Conservation (phyloP, 2,797 vertebrate genomes). For the Anguilla anguilla region DNA sequence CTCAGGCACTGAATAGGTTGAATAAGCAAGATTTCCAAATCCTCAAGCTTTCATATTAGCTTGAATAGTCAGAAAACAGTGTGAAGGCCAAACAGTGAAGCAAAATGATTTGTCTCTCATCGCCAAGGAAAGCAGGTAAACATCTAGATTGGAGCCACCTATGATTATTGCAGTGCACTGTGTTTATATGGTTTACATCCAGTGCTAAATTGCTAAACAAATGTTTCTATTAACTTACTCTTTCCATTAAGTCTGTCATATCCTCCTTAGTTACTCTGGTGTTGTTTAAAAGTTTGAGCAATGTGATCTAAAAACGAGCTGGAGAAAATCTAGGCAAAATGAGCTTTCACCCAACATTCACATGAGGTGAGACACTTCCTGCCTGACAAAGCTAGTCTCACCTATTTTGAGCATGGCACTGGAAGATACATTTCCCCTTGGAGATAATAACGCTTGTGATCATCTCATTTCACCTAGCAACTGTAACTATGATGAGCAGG, state of each 20-base stretch:
- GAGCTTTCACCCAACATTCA: background rate
- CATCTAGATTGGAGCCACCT: background rate
- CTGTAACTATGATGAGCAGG: background rate
- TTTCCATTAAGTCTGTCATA: background rate
- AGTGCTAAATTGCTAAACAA: background rate
- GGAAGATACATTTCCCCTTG: background rate
- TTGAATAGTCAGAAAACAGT: background rate
- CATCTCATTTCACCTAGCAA: slow-evolving; percentile 8
- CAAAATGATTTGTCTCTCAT: background rate
- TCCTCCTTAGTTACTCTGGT: background rate
- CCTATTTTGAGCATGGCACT: background rate
- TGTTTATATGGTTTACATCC: background rate
- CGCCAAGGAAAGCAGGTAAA: background rate
- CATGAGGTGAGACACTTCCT: background rate
- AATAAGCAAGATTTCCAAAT: background rate
- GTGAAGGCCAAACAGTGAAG: background rate
- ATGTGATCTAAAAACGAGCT: background rate
- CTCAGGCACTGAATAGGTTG: background rate
- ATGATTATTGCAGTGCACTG: background rate
- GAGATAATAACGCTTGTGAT: background rate
- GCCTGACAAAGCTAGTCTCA: background rate
- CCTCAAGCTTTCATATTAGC: background rate
- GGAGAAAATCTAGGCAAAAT: slow-evolving; percentile 9
- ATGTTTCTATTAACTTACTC: background rate
- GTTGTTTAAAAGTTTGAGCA: background rate